Conservation (phyloP, 2,888 invertebrate species). For the Nymphalis c-album region DNA sequence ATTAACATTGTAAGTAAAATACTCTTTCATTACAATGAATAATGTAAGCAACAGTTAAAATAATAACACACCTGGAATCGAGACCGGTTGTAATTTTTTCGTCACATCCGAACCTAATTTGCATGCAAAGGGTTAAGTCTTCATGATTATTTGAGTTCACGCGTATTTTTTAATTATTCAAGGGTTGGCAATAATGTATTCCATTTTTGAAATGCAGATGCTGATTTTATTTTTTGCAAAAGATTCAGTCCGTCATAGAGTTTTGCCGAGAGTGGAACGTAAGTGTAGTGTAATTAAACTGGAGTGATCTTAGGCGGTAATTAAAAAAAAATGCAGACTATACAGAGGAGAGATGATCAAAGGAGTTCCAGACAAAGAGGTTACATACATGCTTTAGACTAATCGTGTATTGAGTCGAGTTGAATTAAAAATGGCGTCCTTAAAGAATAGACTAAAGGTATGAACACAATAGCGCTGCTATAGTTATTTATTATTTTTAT, state of each 20-base stretch:
- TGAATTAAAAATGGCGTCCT: slow-evolving; percentile 11
- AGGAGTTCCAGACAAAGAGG: slow-evolving; percentile 17
- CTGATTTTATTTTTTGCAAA: slow-evolving; percentile 54
- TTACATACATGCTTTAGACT: slow-evolving; percentile 15
- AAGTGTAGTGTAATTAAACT: slow-evolving; percentile 37
- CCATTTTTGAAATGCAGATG: slow-evolving; percentile 62
- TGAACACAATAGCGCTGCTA: slow-evolving; percentile 1
- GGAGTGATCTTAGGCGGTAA: slow-evolving; percentile 30
- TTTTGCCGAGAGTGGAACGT: slow-evolving; percentile 61
- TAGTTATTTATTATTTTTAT: background rate
- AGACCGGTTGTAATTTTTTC: slow-evolving; percentile 68
- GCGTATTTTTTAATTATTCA: slow-evolving; percentile 81
- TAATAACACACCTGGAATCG: slow-evolving; percentile 67
- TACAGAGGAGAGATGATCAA: slow-evolving; percentile 23
- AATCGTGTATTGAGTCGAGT: slow-evolving; percentile 14
- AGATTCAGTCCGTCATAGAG: slow-evolving; percentile 64
- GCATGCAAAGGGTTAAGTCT: slow-evolving; percentile 79
- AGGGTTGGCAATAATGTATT: slow-evolving; percentile 74
- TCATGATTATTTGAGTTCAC: slow-evolving; percentile 77
- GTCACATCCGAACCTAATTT: slow-evolving; percentile 67
- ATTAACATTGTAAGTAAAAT: background rate
- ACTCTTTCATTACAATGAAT: background rate
- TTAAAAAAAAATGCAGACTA: slow-evolving; percentile 22
- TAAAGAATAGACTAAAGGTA: slow-evolving; percentile 9
- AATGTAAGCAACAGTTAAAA: slow-evolving; percentile 48